Base-by-base conservation (phyloP, 2,797 vertebrate genomes). In the Melanotaenia boesemani region DNA sequence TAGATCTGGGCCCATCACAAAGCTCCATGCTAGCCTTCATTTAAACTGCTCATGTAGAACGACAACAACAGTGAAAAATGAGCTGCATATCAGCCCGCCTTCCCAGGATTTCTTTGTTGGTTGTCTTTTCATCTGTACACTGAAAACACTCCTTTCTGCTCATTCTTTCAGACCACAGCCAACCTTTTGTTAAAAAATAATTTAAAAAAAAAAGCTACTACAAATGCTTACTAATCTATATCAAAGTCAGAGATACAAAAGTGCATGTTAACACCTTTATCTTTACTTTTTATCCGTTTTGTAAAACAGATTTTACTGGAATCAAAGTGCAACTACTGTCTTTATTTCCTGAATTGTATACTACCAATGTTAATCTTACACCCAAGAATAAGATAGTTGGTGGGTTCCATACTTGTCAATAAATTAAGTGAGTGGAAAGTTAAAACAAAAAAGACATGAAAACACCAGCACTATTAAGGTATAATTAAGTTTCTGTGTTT, bases 101-200 rank as follows among this genome's bases (percentile, higher is more conserved):
- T 71, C 80, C 11, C 39, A 60, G 74, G 63, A 77, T 74, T 77
- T 71, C 62, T 77, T 39, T 44, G 71, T 86, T 60, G 56, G 3
- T 37, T 1, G n/a, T 58, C 70, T 15, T 41, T 41, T 12, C 11
- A 9, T 84, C 61, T 89, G 60, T 84, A 83, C 78, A 89, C 81
- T 79, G 37, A 67, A 90, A 90, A 91, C 90, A 90, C n/a, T 62
- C 36, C 52, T 32, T 18, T 58, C 60, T 74, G 74, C 50, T 74
- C 37, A 56, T 59, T 59, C 26, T 55, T 52, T 71, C 24, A 37
- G 64, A 41, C 57, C 56, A 75, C 62, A 59, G 59, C 20, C 22
- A 58, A 26, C 69, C 20, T 57, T 28, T 30, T 30, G 4, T 30
- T 3, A 28, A 55, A 55, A 22, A 11, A 39, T 6, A 34, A 8